phyloP scores from a whole-genome alignment of 2,113 vertebrate genomes.

The Festucalex cinctus region DNA sequence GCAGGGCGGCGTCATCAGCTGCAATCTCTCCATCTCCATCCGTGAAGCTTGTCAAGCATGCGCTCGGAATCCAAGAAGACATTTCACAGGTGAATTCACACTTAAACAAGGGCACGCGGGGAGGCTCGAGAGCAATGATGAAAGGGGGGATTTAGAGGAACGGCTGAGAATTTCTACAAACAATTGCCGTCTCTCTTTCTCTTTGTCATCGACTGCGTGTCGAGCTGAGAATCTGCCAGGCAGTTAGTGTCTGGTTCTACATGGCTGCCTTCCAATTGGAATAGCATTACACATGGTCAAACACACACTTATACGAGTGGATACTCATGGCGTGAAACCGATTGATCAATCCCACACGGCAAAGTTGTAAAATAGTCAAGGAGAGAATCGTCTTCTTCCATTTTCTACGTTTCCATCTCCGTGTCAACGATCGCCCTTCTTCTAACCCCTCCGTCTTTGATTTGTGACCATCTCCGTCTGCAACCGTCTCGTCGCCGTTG shows the following conservation, averaged over 20 bases:
- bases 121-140: conserved; percentile 18
- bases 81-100: conserved; percentile 56
- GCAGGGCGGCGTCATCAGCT: conserved; percentile 16
- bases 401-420: neutral
- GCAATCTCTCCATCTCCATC: conserved; percentile 4
- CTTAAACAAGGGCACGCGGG: conserved; percentile 13
- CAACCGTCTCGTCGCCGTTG: conserved; percentile 18
- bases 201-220: conserved; percentile 21
- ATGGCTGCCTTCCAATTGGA: conserved; percentile 34
- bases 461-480: conserved; percentile 44
- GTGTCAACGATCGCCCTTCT: conserved; percentile 8
- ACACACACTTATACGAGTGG: neutral
- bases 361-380: neutral
- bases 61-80: conserved; percentile 28
- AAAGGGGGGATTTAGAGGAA: conserved; percentile 9
- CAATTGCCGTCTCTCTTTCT: conserved; percentile 1
- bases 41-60: conserved; percentile 35
- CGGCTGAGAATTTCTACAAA: conserved; percentile 26
- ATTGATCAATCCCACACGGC: conserved; percentile 7
- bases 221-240: conserved; percentile 36
- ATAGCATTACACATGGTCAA: conserved; percentile 30
- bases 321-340: conserved; percentile 10
- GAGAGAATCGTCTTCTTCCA: conserved; percentile 12
- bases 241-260: conserved; percentile 32
- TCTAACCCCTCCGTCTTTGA: conserved; percentile 54